Percentiles rank a stretch among this genome's conserved stretches.
These are phyloP conservation scores for Propithecus coquereli DNA, from an alignment of 2,113 vertebrate species.

Conservation along the genomic window DNA sequence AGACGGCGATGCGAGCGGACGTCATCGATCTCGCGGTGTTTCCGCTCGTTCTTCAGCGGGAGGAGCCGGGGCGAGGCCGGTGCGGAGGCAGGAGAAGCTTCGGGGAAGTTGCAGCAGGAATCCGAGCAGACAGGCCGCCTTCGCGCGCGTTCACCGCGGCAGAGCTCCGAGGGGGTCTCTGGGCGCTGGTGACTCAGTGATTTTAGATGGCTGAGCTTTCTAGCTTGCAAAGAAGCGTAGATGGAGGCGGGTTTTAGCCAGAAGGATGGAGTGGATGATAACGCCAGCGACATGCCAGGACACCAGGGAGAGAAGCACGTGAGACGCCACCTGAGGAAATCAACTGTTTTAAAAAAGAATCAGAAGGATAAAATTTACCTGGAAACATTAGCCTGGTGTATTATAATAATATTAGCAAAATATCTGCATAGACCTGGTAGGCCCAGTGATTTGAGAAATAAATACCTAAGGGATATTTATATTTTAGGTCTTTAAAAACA, in stretches of 20 bases:
- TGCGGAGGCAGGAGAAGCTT: no score
- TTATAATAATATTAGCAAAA: not conserved
- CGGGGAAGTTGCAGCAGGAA: no score
- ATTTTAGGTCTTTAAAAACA: not conserved
- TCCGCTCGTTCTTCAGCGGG: no score
- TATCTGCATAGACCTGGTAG: not conserved
- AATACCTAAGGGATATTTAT: not conserved
- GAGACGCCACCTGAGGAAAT: not conserved
- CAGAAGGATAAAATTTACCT: not conserved
- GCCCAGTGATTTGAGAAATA: not conserved
- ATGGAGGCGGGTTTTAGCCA: not conserved
- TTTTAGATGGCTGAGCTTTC: not conserved
- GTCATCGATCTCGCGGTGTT: no score
- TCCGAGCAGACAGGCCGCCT: no score
- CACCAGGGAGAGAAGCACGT: no score
- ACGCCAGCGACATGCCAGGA: no score
- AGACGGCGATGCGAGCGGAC: no score
- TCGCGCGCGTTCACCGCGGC: not conserved
- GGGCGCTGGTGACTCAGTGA: not conserved
- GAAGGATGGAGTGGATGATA: not conserved
- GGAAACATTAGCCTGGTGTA: not conserved
- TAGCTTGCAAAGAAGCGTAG: not conserved
- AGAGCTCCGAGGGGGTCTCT: not conserved
- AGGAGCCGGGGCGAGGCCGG: no score
- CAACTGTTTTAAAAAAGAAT: not conserved